Conservation (phyloP, 2,888 invertebrate genomes). For the Sturmia bella region DNA sequence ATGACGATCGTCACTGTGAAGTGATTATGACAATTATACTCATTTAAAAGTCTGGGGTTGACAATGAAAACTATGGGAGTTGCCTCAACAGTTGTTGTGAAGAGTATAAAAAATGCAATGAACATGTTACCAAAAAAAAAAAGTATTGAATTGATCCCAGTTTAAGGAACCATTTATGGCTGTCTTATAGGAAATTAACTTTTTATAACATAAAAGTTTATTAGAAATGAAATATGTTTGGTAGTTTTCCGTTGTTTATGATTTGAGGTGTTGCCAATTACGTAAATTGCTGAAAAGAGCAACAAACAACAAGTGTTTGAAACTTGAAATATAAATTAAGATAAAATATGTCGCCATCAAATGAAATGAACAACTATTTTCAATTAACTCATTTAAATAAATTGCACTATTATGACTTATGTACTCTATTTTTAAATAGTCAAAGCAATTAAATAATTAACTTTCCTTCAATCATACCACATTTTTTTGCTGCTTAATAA, state of each 20-base stretch:
- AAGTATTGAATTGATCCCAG: too few species aligned
- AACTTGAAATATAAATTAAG: constrained; percentile 2
- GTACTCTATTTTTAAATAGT: neutral
- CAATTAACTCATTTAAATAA: neutral
- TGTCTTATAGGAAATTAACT: too few species aligned
- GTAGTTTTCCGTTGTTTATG: neutral
- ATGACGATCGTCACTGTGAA: too few species aligned
- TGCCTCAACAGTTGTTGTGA: too few species aligned
- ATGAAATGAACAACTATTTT: neutral
- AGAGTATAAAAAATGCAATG: too few species aligned
- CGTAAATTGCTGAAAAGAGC: too few species aligned
- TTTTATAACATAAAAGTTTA: neutral
- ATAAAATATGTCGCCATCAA: neutral
- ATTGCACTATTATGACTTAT: neutral
- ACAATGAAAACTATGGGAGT: too few species aligned
- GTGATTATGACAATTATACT: too few species aligned
- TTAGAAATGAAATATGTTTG: neutral
- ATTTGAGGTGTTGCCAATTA: constrained; percentile 10
- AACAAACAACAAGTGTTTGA: neutral
- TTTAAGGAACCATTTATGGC: too few species aligned
- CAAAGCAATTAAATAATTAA: neutral
- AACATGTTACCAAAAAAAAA: too few species aligned
- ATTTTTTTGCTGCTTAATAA: neutral
- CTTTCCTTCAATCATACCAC: neutral
- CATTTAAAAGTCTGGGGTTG: too few species aligned